Percentiles rank a stretch among this genome's conserved stretches.
Conservation (phyloP, 2,113 vertebrate species). For the Callionymus lyra region DNA sequence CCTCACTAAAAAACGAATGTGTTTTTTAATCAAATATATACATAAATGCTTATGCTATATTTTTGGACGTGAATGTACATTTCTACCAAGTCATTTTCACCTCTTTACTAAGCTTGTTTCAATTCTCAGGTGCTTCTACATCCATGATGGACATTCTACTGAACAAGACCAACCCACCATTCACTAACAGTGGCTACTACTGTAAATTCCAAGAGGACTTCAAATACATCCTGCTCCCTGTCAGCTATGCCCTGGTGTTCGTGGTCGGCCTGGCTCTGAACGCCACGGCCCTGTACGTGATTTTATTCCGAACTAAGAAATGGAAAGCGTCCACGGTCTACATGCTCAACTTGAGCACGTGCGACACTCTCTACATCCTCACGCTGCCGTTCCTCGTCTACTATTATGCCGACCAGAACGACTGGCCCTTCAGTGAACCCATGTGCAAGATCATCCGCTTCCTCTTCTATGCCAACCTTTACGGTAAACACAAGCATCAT, state of each 20-base stretch:
- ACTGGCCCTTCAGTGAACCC: conserved; percentile 85
- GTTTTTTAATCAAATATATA: too few species aligned
- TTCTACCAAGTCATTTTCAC: too few species aligned
- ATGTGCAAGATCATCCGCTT: conserved; percentile 91
- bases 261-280: conserved; percentile 82
- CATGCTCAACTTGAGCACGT: conserved; percentile 91
- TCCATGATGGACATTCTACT: conserved; percentile 34
- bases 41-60: too few species aligned
- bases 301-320: conserved; percentile 81
- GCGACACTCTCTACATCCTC: conserved; percentile 81
- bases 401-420: conserved; percentile 81
- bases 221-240: conserved; percentile 86
- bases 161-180: conserved; percentile 3
- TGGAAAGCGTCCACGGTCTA: conserved; percentile 91
- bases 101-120: neutral
- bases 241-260: conserved; percentile 83
- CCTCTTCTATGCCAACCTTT: conserved; percentile 93
- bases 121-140: conserved; percentile 19
- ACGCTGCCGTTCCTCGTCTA: conserved; percentile 89
- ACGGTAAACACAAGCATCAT: conserved; percentile 67
- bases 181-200: conserved; percentile 34
- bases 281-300: conserved; percentile 72
- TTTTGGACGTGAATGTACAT: too few species aligned
- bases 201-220: conserved; percentile 83
- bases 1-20: too few species aligned